Base-by-base conservation (phyloP, 2,888 invertebrate genomes). In the Loripinus fragilis region DNA sequence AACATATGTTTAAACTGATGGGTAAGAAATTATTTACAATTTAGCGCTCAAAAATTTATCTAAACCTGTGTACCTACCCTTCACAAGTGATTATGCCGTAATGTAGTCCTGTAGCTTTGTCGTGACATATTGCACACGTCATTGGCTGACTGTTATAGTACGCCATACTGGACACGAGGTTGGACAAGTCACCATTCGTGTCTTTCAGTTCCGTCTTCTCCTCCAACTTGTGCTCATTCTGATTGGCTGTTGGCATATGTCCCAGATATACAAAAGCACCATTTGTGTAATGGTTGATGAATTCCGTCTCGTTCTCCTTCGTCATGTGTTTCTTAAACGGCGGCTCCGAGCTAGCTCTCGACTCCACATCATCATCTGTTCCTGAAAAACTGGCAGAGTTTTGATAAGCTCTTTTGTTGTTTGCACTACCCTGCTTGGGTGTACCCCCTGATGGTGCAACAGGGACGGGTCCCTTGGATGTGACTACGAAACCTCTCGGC, bases 61-160 rank as follows among this genome's bases (percentile, higher is more conserved):
- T 45, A 20, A 20, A 12, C 17, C 45, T 45, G 3, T 42, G 45
- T 12, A 87, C 95, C 94, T 94, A 97, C 95, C 99, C 99, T 95
- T 99, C 99, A 94, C 99, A 99, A 76, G 99, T 99, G 92, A 99
- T 98, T 94, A 99, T 99, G 83, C 99, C 99, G 93, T 99, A 99
- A 94, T 99, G 99, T 76, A 99, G 95, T 41, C 99, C 99, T 2
- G 99, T 98, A 72, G 99, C 98, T 92, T 98, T 98, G 93, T 99
- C 99, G 93, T 98, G 98, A 94, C 99, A 99, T 90, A 99, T 99
- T 23, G 88, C 90, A 78, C 90, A 91, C 0, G 89, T 85, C 85
- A 88, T 85, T n/a, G 86, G 86, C 85, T 97, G 95, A 93, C 97
- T 75, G 96, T 83, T 97, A 97, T 92, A 96, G 96, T 84, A 81